Evolutionary conservation across 2,888 invertebrate genomes (phyloP), one percentile per base, ranked within the genome.

Genomic region (Melolontha melolontha): DNA sequence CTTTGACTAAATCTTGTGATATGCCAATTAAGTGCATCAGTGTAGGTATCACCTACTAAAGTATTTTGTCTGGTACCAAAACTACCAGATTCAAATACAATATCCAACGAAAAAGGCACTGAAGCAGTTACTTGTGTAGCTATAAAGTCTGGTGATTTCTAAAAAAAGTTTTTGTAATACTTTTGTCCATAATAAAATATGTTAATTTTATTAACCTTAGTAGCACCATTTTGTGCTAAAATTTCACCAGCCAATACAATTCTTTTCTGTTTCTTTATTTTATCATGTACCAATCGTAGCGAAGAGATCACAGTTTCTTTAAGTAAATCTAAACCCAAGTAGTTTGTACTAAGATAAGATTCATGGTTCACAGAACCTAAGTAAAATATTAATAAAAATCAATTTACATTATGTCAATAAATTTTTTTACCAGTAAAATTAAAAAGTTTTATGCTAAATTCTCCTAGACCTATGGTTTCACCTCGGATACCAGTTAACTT

Each of bases 101-200:
- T 85, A 78, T 97, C 97, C 69, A 97, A 81, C 0, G 90, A 88
- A 75, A 95, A 94, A 0, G 96, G 95, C 0, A 94, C 85, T 73
- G 89, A 89, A 0, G 91, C 91, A 0, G 93, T 88, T 55, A 95
- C 82, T 81, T 93, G 93, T n/a, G 90, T 87, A 0, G 90, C 92
- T 1, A 94, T 87, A 74, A 94, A 92, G 81, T 95, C 94, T 0
- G 93, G 89, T 68, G 86, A 84, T n/a, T 81, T 80, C 75, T 85
- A 80, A 22, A 82, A 81, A 54, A 59, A 47, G 16, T 34, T 16
- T 50, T 39, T 14, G 17, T 41, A 34, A 64, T 49, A 34, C 64
- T 57, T 50, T 4, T 34, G 2, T 34, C 34, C 34, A 27, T 12
- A 7, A 49, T 49, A 7, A 22, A n/a, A 44, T 62, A 17, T 6